Evolutionary conservation across 2,113 vertebrate genomes (phyloP).

Genomic region (Ariopsis seemanni): DNA sequence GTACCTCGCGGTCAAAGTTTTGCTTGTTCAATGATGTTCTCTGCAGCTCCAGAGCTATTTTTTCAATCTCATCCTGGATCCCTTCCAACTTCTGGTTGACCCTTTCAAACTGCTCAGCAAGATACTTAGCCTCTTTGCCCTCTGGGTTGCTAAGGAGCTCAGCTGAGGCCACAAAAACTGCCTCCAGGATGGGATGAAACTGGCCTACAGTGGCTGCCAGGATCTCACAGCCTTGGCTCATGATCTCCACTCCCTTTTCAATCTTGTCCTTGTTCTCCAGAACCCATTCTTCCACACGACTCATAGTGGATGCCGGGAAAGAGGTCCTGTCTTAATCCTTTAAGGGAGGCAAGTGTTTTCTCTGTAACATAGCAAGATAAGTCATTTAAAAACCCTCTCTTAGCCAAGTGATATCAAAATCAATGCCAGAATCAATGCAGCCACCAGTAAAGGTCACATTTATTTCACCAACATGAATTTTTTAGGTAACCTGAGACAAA

Average conservation of each 20-base stretch:
- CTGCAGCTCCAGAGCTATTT: slow-evolving; percentile 69
- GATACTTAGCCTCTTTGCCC: slow-evolving; percentile 70
- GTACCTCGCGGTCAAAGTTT: slow-evolving; percentile 73
- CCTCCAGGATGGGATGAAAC: slow-evolving; percentile 76
- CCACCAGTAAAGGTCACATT: slow-evolving; percentile 48
- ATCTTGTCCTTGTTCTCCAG: slow-evolving; percentile 74
- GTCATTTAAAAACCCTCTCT: slow-evolving; percentile 42
- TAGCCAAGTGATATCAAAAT: slow-evolving; percentile 52
- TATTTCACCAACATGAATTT: slow-evolving; percentile 50
- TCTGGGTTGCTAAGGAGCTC: slow-evolving; percentile 76
- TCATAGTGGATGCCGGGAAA: slow-evolving; percentile 66
- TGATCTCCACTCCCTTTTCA: slow-evolving; percentile 77
- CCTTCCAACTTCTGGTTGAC: slow-evolving; percentile 73
- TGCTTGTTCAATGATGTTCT: slow-evolving; percentile 73
- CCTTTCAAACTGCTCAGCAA: slow-evolving; percentile 69
- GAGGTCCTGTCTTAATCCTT: slow-evolving; percentile 51
- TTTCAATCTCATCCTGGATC: slow-evolving; percentile 69
- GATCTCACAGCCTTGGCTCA: slow-evolving; percentile 74
- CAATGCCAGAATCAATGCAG: slow-evolving; percentile 52
- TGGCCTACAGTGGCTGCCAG: slow-evolving; percentile 75
- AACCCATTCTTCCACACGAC: slow-evolving; percentile 74
- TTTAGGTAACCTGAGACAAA: slow-evolving; percentile 44
- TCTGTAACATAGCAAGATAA: slow-evolving; percentile 68
- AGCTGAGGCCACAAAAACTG: slow-evolving; percentile 71
- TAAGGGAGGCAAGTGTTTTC: slow-evolving; percentile 43